phyloP scores from a whole-genome alignment of 2,797 vertebrate species.

The Eutrigla gurnardus region DNA sequence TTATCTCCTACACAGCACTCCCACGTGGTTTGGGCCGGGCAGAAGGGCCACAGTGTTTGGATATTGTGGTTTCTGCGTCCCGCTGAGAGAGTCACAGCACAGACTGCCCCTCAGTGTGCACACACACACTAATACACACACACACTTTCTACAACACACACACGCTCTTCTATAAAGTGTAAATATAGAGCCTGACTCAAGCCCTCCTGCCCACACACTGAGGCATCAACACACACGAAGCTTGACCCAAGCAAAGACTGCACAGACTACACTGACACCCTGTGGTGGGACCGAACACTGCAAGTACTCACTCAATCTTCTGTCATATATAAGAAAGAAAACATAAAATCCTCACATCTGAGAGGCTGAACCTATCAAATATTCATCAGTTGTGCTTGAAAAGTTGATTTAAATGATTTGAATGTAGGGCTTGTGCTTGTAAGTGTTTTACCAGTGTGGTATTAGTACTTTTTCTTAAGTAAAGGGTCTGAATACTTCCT shows the following conservation, averaged over 20 bases:
- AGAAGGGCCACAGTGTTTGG: conserved; percentile 44
- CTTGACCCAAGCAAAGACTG: conserved; percentile 38
- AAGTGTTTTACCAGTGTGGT: background rate
- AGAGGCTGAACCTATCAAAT: background rate
- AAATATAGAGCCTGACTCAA: conserved; percentile 76
- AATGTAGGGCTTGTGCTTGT: background rate
- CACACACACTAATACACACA: conserved; percentile 54
- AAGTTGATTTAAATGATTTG: background rate
- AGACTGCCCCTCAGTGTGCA: conserved; percentile 65
- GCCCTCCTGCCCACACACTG: conserved; percentile 65
- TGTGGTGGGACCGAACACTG: conserved; percentile 63
- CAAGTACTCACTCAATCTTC: too few relatives aligned
- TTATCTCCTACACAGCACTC: conserved; percentile 46
- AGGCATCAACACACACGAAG: conserved; percentile 4
- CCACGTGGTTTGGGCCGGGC: conserved; percentile 52
- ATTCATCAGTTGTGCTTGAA: background rate
- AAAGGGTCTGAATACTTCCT: background rate
- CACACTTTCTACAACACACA: conserved; percentile 52
- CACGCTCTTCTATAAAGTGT: conserved; percentile 39
- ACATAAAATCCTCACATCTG: background rate
- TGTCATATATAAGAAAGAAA: too few relatives aligned
- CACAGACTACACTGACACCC: conserved; percentile 63
- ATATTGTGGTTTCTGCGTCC: conserved; percentile 62
- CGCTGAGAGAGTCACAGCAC: conserved; percentile 75
- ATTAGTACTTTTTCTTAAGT: background rate